Evolutionary conservation across 2,888 invertebrate species (phyloP), one percentile per base, ranked within the genome.

Genomic region (Mesoligia furuncula): DNA sequence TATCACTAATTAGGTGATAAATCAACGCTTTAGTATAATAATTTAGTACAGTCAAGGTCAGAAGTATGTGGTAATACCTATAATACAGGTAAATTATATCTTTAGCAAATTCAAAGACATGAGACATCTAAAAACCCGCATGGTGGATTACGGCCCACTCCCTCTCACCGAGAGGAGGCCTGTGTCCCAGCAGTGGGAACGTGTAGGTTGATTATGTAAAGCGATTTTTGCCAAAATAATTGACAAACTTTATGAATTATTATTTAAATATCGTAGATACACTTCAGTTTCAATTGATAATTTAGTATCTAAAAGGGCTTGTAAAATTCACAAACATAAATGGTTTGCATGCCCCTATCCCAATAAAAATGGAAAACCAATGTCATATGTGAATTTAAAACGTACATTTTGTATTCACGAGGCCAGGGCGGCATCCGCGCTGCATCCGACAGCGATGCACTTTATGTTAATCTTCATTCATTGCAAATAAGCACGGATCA

Each of bases 401-500:
- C 87, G 87, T 83, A 84, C 85, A 90, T 92, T 93, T 90, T 87
- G 90, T 91, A 92, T 91, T 88, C 90, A 88, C 86, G 89, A 90
- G 90, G 89, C 87, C 89, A 75, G 79, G 85, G 79, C 84, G 83
- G 85, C 84, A 89, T 86, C 84, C 87, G 81, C 77, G 86, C 85
- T 88, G 92, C 92, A 92, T 91, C 90, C 88, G 90, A 89, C 88
- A 88, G 87, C 90, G 91, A 90, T 91, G 92, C 91, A 92, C 89
- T 93, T 94, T 95, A 96, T 95, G 95, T 89, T 91, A 95, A 96
- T 95, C 90, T 92, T 91, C 91, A 95, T 95, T 96, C 93, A 96
- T 96, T 96, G 95, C 94, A 96, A 96, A 96, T 96, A 91, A 90
- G 92, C 91, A 91, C 89, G 87, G 90, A 94, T 93, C 92, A 92